Conservation (phyloP, 2,797 vertebrate genomes). For the Periparus ater region DNA sequence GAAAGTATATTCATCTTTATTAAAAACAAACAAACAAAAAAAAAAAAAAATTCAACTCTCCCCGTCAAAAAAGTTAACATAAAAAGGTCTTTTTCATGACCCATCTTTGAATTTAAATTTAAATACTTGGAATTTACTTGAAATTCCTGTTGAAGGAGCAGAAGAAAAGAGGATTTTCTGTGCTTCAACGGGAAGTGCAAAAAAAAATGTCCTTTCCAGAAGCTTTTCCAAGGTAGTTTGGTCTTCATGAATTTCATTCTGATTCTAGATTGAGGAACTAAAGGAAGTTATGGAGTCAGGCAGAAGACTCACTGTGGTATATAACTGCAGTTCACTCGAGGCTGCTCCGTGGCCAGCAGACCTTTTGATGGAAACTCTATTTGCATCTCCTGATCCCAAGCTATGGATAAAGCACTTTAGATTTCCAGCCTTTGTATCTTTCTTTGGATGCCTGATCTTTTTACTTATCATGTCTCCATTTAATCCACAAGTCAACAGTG, state of each 20-base stretch:
- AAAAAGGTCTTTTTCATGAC: neutral
- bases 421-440: neutral
- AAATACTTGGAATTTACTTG: neutral
- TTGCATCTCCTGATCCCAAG: neutral
- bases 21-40: neutral
- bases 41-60: rapidly evolving
- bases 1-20: neutral
- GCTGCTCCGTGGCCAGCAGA: neutral
- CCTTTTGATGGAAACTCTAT: neutral
- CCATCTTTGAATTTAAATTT: neutral
- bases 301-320: neutral
- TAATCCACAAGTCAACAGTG: neutral
- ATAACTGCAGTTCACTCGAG: neutral
- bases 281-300: neutral
- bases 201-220: neutral
- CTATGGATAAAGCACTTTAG: neutral
- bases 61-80: rapidly evolving
- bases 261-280: neutral
- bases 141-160: neutral
- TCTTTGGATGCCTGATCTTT: neutral
- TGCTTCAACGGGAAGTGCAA: neutral
- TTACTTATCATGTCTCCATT: neutral
- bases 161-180: neutral
- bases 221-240: neutral
- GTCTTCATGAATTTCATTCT: neutral